Evolutionary conservation across 1,140 invertebrate species (phyloP).

Genomic region (Adoxophyes honmai): DNA sequence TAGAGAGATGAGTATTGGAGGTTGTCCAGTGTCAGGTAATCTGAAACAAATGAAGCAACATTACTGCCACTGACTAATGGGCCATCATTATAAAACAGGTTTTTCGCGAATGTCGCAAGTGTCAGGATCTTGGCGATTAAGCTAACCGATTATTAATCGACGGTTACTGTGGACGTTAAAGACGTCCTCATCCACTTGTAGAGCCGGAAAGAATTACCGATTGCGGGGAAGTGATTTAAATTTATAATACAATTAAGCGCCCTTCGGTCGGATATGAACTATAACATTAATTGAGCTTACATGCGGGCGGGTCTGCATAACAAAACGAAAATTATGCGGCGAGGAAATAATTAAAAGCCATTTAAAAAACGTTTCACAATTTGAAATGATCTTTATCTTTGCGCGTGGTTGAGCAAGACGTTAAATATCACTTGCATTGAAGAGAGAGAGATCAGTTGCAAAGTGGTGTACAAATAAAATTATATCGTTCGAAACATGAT

Average conservation of each 20-base stretch:
- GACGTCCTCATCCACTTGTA: not conserved
- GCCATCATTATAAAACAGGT: too few relatives aligned
- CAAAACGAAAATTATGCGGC: not conserved
- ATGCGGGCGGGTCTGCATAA: not conserved
- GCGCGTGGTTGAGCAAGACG: too few relatives aligned
- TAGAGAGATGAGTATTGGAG: constrained; percentile 80
- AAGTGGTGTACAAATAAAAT: not conserved
- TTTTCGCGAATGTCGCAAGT: too few relatives aligned
- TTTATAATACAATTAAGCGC: constrained; percentile 2
- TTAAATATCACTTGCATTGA: too few relatives aligned
- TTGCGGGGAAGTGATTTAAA: not conserved
- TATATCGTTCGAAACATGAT: not conserved
- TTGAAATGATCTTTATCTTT: too few relatives aligned
- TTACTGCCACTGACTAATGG: not conserved
- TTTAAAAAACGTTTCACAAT: too few relatives aligned
- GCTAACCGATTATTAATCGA: too few relatives aligned
- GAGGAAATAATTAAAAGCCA: not conserved
- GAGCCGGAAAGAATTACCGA: not conserved
- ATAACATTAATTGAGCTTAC: not conserved
- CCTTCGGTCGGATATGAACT: not conserved
- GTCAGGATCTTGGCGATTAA: too few relatives aligned
- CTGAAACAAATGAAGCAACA: constrained; percentile 69
- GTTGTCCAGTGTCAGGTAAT: constrained; percentile 81
- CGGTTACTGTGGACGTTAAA: not conserved
- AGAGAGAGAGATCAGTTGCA: too few relatives aligned